phyloP scores from a whole-genome alignment of 2,797 vertebrate genomes.

The Acridotheres tristis region DNA sequence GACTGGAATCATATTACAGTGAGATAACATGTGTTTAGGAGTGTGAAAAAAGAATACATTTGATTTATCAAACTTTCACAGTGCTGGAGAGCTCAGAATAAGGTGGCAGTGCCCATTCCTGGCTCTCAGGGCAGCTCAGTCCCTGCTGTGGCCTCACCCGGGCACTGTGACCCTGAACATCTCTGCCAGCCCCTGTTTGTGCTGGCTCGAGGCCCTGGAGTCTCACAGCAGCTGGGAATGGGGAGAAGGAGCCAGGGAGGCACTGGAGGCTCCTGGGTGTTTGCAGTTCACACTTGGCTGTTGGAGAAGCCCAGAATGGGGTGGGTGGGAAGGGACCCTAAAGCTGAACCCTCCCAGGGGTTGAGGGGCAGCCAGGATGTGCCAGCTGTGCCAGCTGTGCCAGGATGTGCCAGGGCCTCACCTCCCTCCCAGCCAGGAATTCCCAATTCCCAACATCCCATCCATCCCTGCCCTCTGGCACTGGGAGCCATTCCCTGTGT shows the following conservation, averaged over 20 bases:
- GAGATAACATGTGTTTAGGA: background rate
- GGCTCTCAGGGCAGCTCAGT: background rate
- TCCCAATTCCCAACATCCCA: background rate
- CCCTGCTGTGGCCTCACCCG: background rate
- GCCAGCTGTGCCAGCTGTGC: no score
- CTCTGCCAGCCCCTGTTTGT: no score
- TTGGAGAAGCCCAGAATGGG: accelerated
- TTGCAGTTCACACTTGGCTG: accelerated
- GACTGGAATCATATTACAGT: background rate
- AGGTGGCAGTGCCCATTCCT: accelerated
- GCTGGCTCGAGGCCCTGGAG: background rate
- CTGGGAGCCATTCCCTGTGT: background rate
- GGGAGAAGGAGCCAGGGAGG: background rate
- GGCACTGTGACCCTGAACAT: accelerated
- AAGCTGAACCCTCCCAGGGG: background rate
- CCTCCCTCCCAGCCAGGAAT: no score
- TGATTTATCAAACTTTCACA: background rate
- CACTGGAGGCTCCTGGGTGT: accelerated
- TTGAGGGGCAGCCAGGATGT: background rate
- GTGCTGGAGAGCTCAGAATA: background rate
- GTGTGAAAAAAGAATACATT: background rate
- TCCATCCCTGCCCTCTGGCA: accelerated
- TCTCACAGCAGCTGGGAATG: accelerated
- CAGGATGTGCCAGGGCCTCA: no score
- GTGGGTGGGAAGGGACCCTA: background rate